Evolutionary conservation across 2,888 invertebrate genomes (phyloP), one percentile per base, ranked within the genome.

Genomic region (Tiliacea aurago): DNA sequence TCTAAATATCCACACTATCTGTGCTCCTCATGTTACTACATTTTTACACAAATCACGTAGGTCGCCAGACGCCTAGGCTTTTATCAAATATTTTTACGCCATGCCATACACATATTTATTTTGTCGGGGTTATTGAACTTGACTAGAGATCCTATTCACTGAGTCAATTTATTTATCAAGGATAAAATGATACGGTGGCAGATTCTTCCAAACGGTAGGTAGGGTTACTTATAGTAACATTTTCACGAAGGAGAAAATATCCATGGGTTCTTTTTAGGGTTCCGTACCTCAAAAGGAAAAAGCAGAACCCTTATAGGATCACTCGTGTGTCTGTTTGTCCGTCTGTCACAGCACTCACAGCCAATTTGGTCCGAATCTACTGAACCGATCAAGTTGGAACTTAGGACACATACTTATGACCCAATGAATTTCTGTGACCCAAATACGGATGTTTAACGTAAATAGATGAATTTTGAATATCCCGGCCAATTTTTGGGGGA

Each of bases 11-110:
- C 13, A 10, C n/a, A 28, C 2, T 41, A 33, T 59, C 43, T 33
- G 13, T 66, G 6, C 23, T 37, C 20, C 13, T 43, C 23, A 47
- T 59, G 28, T 15, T 45, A 53, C 18, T 28, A 13, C n/a, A 68
- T 69, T 62, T 51, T 65, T 45, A 79, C 43, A 67, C 70, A 63
- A 66, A 78, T 63, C 75, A 75, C 66, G 63, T 67, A 76, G 69
- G 69, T 9, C 23, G 45, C 28, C 45, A 68, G 79, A 49, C 58
- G 70, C 66, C 66, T 58, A 79, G 70, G 66, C 63, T 51, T 59
- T 37, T 20, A 33, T 41, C 58, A 64, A 79, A 67, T 59, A 76
- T 49, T 53, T 66, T 58, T 58, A 64, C 15, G 23, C 9, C 33
- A 33, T 66, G 45, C 33, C 59, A 23, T 55, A 53, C 43, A 55